A percentile compares a stretch with the other conserved stretches of the same genome.
These are phyloP conservation scores for Patiria pectinifera DNA, from an alignment of 53 echinoderm and acorn worm genomes.

Conservation along the genomic window DNA sequence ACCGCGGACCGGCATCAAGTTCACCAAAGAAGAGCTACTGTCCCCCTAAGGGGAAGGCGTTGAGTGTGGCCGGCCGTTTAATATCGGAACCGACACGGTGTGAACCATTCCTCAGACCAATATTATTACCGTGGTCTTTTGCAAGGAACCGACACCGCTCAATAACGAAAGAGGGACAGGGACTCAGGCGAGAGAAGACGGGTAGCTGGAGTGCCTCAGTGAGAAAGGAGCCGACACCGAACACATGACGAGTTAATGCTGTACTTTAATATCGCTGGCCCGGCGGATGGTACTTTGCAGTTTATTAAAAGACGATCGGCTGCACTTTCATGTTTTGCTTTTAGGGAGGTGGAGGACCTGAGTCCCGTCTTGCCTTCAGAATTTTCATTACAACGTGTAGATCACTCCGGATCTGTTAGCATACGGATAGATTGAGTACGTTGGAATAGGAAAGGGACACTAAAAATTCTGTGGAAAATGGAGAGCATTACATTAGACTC, in stretches of 20 bases:
- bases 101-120: slow-evolving; percentile 15
- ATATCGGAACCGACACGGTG: slow-evolving; percentile 15
- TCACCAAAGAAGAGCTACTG: not conserved
- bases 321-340: not conserved
- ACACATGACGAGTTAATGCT: not conserved
- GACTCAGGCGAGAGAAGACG: not conserved
- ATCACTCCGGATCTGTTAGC: not conserved
- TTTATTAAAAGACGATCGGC: slow-evolving; percentile 2
- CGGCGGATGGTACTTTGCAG: not conserved
- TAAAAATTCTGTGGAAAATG: too few species aligned
- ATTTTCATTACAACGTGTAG: not conserved
- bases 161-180: not conserved
- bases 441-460: not conserved
- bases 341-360: not conserved
- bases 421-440: not conserved
- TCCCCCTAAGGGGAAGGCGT: not conserved
- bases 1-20: not conserved
- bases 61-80: not conserved
- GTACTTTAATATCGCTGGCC: not conserved
- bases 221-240: not conserved
- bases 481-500: too few species aligned
- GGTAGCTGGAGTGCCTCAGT: not conserved
- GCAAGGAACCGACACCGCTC: not conserved
- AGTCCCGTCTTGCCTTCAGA: not conserved
- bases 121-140: slow-evolving; percentile 17